Evolutionary conservation across 1,140 invertebrate genomes (phyloP).

Genomic region (Drosophila ananassae): DNA sequence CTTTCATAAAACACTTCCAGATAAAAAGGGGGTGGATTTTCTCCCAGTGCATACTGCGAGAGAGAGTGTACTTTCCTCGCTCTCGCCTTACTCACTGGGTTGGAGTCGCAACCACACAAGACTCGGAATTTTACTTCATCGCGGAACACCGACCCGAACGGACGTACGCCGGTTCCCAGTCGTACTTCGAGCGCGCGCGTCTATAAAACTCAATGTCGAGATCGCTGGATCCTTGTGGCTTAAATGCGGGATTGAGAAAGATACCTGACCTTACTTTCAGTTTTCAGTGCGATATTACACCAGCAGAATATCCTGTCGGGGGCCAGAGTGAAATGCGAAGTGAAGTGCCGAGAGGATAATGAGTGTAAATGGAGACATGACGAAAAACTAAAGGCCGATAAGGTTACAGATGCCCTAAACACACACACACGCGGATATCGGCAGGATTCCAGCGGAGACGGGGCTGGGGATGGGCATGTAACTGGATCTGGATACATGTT

Average conservation of each 20-base stretch:
- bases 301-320: slow-evolving; percentile 30
- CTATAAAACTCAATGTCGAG: slow-evolving; percentile 26
- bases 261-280: slow-evolving; percentile 29
- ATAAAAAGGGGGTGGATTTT: background rate
- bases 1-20: background rate
- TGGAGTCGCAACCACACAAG: slow-evolving; percentile 28
- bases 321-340: slow-evolving; percentile 37
- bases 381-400: slow-evolving; percentile 68
- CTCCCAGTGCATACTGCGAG: background rate
- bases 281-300: slow-evolving; percentile 14
- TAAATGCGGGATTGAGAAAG: slow-evolving; percentile 39
- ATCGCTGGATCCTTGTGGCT: slow-evolving; percentile 22
- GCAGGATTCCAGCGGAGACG: slow-evolving; percentile 17
- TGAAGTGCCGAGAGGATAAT: slow-evolving; percentile 63
- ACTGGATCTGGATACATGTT: slow-evolving; percentile 77
- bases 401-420: slow-evolving; percentile 78
- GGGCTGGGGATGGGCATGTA: slow-evolving; percentile 46
- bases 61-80: background rate
- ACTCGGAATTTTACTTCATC: slow-evolving; percentile 33
- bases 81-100: slow-evolving; percentile 10
- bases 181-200: slow-evolving; percentile 20
- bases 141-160: slow-evolving; percentile 45
- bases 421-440: slow-evolving; percentile 6
- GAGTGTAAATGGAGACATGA: slow-evolving; percentile 59
- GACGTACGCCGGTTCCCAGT: slow-evolving; percentile 43